These are phyloP conservation scores for Orientallactaga bullata DNA, from an alignment of 2,113 vertebrate species.

Conservation along the genomic window DNA sequence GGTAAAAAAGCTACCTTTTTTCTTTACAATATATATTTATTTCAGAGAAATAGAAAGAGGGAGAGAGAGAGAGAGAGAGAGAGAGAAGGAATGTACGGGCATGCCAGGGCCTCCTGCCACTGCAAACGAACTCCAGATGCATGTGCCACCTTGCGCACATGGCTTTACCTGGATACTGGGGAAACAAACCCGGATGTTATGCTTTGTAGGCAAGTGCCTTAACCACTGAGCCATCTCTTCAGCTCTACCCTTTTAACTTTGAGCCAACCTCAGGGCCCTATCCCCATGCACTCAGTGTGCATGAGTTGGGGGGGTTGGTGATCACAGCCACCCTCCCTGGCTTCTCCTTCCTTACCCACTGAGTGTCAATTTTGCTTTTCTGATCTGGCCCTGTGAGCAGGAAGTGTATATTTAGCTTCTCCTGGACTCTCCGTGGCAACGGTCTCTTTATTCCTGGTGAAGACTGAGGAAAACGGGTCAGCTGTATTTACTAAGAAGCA, in stretches of 20 bases:
- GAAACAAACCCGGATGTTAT: no score
- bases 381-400: slow-evolving; percentile 58
- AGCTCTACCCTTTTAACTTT: not conserved
- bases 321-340: not conserved
- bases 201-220: no score
- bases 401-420: slow-evolving; percentile 75
- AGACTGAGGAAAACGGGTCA: slow-evolving; percentile 80
- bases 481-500: slow-evolving; percentile 82
- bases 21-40: no score
- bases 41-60: no score
- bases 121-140: no score
- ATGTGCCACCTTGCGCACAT: no score
- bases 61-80: no score
- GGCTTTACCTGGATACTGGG: no score
- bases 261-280: accelerated
- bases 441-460: slow-evolving; percentile 76
- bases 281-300: accelerated
- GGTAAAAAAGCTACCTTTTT: no score
- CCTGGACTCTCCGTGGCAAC: slow-evolving; percentile 74
- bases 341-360: slow-evolving; percentile 15
- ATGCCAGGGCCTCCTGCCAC: no score
- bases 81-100: no score
- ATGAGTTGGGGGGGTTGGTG: not conserved
- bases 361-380: slow-evolving; percentile 12
- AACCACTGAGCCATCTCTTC: no score